Evolutionary conservation across 2,888 invertebrate species (phyloP), one percentile per base, ranked within the genome.

Genomic region (Agrotis exclamationis): DNA sequence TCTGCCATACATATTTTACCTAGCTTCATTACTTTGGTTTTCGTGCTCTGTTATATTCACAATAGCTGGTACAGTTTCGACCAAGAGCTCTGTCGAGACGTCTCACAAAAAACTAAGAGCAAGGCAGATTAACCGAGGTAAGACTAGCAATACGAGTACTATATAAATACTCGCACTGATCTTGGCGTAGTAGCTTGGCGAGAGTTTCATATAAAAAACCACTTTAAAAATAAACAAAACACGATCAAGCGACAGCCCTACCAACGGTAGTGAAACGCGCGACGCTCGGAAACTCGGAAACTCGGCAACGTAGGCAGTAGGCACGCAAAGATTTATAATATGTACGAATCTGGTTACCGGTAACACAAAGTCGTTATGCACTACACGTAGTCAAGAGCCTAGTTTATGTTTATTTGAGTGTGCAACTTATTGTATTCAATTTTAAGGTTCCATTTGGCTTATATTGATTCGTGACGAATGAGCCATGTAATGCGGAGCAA

Each of bases 331-430:
- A 88, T 88, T 88, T 86, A 88, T 39, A 39, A 39, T 39, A 39
- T 88, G 82, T 81, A 71, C 60, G 58, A 82, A 83, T 83, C 81
- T 85, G 83, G 80, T 83, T 79, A 85, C 83, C 74, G 74, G 85
- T 71, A 73, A 79, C 73, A 80, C 67, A 72, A 63, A 63, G 66
- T 75, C 66, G 70, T 75, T 76, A 76, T 58, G 58, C 69, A 72
- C 45, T 82, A 74, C 74, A 75, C 56, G 39, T 39, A 39, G 39
- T 39, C 39, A 69, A 58, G 58, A 71, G 63, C 24, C 54, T 13
- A 47, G 50, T 64, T 57, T 66, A 58, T 72, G 58, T 80, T 78
- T 73, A 67, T 75, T 84, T 72, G 70, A 63, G 18, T 57, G 58
- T 48, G 60, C 54, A 66, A 59, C 51, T 45, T 56, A 53, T 14